These are phyloP conservation scores for Telmatherina bonti DNA, from an alignment of 2,797 vertebrate genomes.

Conservation along the genomic window DNA sequence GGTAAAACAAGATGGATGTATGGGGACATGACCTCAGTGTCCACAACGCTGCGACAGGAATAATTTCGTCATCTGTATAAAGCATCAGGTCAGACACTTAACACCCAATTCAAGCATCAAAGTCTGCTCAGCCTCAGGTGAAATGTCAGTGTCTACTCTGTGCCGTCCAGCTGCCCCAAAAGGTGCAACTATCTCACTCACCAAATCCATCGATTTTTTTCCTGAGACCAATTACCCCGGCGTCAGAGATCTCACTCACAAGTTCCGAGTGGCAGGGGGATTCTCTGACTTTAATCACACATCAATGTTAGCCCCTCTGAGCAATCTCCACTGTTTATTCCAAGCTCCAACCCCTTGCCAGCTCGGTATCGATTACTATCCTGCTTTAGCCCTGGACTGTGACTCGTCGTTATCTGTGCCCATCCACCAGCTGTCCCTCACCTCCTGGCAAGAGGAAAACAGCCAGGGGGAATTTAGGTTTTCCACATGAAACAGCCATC, in stretches of 20 bases:
- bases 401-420: constrained; percentile 62
- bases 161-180: constrained; percentile 40
- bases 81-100: constrained; percentile 23
- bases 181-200: constrained; percentile 63
- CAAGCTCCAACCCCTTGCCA: constrained; percentile 56
- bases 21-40: constrained; percentile 13
- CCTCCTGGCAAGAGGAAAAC: constrained; percentile 40
- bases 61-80: constrained; percentile 34
- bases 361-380: constrained; percentile 72
- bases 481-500: constrained; percentile 78
- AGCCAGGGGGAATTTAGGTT: constrained; percentile 53
- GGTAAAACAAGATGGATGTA: background rate
- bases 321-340: constrained; percentile 80
- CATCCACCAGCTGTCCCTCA: constrained; percentile 32
- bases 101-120: constrained; percentile 52
- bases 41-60: constrained; percentile 25
- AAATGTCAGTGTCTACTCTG: constrained; percentile 50
- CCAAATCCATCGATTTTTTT: constrained; percentile 80
- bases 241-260: constrained; percentile 81
- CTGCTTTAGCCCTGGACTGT: constrained; percentile 50
- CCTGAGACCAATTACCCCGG: constrained; percentile 77
- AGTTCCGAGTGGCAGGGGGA: constrained; percentile 66
- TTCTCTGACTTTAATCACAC: constrained; percentile 81
- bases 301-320: constrained; percentile 73
- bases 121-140: constrained; percentile 67